Evolutionary conservation across 2,797 vertebrate species (phyloP), one percentile per base, ranked within the genome.

Genomic region (Oreortyx pictus): DNA sequence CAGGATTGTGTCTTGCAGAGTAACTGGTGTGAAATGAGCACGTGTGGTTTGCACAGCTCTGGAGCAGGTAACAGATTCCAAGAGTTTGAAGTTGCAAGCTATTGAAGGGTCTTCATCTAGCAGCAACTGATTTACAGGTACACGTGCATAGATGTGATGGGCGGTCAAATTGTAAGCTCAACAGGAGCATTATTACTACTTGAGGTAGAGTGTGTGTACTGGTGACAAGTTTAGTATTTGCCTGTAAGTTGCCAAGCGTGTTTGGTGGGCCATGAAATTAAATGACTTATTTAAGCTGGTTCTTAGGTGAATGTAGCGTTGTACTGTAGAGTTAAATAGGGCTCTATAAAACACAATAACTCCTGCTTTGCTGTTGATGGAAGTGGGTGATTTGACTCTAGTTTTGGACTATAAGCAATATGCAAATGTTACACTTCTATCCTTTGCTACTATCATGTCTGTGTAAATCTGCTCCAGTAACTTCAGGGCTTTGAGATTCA

Each of bases 1-100:
- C 0, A 0, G 35, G 46, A 37, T 33, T 2, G 24, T 5, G 17
- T 64, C 35, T 33, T 75, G 46, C 20, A 68, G 49, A 56, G 15
- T 56, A 16, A 1, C 27, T 60, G 25, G 29, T 2, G 4, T 72
- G 76, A 23, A 0, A 0, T 0, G 7, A 70, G 39, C 4, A 2
- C 0, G 0, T 2, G 4, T 37, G 11, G 19, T 31, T 52, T 57
- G 8, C 31, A 4, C 14, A 22, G 56, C 61, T 71, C 39, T 31
- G 43, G 39, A 77, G 76, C 61, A 77, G 62, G 14, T 56, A 25
- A 43, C 23, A 0, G 24, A 7, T 85, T 71, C 37, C 65, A 11
- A 19, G 65, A 49, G 57, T 52, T 65, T 60, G 43, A 14, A 77
- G 68, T 3, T 57, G 81, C 17, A 77, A 37, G 8, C 13, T 3